These are phyloP conservation scores for Thamnophis elegans DNA, from an alignment of 2,797 vertebrate genomes.

Conservation along the genomic window DNA sequence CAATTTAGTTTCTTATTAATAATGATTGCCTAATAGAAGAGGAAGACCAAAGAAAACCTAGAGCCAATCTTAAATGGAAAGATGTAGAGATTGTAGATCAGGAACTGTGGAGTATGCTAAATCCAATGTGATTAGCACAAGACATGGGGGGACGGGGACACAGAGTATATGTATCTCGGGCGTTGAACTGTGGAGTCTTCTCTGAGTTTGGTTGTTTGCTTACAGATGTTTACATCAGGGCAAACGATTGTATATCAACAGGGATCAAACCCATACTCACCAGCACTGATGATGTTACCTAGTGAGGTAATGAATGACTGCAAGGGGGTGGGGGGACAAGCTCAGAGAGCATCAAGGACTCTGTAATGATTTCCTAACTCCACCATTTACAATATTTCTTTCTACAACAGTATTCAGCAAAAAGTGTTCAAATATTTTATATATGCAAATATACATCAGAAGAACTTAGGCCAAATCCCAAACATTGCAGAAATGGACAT, in stretches of 20 bases:
- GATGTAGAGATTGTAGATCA: neutral
- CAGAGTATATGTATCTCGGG: too few relatives aligned
- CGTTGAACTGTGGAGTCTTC: too few relatives aligned
- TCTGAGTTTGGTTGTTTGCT: too few relatives aligned
- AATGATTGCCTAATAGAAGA: neutral
- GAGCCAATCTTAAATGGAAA: neutral
- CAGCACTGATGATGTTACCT: neutral
- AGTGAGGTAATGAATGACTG: neutral
- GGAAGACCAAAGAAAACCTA: neutral
- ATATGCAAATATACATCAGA: neutral
- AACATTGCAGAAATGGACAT: neutral
- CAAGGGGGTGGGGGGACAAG: neutral
- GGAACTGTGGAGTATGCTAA: neutral
- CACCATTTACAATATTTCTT: neutral
- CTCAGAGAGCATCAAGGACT: neutral
- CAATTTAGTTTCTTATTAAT: neutral
- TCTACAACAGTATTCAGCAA: neutral
- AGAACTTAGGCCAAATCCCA: neutral
- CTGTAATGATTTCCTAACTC: neutral
- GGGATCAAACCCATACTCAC: neutral
- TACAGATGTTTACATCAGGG: neutral
- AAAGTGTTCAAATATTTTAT: neutral
- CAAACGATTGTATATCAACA: neutral
- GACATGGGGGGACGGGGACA: too few relatives aligned
- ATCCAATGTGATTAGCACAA: too few relatives aligned